Percentiles rank a stretch among this genome's conserved stretches.
These are phyloP conservation scores for Tenthredo scrophulariae DNA, from an alignment of 2,888 invertebrate species.

Conservation along the genomic window DNA sequence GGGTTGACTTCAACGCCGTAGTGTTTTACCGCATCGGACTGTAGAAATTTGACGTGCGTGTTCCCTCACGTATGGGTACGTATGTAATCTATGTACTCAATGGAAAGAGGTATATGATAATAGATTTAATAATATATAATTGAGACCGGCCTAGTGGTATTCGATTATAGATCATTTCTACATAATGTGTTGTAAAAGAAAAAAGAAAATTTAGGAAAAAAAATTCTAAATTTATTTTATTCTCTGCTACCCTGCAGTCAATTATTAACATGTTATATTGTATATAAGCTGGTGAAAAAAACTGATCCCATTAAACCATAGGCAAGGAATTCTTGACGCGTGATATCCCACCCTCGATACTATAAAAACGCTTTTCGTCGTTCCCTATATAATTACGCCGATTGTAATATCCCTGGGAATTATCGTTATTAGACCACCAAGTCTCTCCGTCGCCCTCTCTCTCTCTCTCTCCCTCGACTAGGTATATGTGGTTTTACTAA, in stretches of 20 bases:
- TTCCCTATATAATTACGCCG: slow-evolving; percentile 27
- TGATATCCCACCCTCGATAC: neutral
- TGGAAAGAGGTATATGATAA: neutral
- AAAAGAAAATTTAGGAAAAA: neutral
- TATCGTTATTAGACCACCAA: neutral
- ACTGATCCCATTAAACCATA: neutral
- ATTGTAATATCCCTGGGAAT: slow-evolving; percentile 8
- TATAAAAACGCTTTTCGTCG: neutral
- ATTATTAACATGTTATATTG: neutral
- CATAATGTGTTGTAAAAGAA: neutral
- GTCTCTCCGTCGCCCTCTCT: neutral
- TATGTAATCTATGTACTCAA: neutral
- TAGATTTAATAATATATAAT: neutral
- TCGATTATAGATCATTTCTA: neutral
- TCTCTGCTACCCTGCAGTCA: neutral
- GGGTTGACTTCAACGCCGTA: slow-evolving; percentile 25
- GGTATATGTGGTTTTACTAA: neutral
- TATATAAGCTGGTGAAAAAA: neutral
- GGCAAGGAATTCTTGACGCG: neutral
- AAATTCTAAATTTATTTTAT: neutral
- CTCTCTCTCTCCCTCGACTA: neutral
- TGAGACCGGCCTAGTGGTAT: neutral
- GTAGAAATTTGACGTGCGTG: neutral
- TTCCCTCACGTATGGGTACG: neutral
- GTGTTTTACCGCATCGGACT: slow-evolving; percentile 19